A percentile compares a stretch with the other conserved stretches of the same genome.
Evolutionary conservation across 30 jellyfish, hydroid and myxozoan species (phyloP).

Genomic region (Chrysaora quinquecirrha): DNA sequence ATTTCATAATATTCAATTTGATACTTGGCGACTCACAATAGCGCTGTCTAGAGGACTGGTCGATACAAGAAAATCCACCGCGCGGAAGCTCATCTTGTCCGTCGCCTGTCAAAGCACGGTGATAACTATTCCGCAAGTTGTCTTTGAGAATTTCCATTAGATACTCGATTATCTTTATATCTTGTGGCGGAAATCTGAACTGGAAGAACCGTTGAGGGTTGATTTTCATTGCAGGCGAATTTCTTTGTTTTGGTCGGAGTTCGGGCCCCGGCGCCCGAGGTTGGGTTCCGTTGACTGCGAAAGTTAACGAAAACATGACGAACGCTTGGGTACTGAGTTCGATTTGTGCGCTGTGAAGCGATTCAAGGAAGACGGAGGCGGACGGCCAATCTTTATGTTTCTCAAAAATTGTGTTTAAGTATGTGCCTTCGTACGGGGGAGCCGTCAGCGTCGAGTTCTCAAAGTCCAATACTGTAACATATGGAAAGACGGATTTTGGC

Average conservation of each 20-base stretch:
- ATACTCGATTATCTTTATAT: slow-evolving; percentile 38
- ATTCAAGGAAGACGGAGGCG: slow-evolving; percentile 59
- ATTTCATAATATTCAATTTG: slow-evolving; percentile 40
- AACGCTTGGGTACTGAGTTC: slow-evolving; percentile 58
- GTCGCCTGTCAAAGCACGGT: slow-evolving; percentile 9
- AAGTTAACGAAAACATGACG: slow-evolving; percentile 47
- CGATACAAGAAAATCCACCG: slow-evolving; percentile 46
- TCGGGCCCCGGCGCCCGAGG: too few species aligned
- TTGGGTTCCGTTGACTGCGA: slow-evolving; percentile 5
- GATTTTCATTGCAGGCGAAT: slow-evolving; percentile 26
- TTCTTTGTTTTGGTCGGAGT: background rate
- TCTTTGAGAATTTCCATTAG: slow-evolving; percentile 40
- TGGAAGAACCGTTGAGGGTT: slow-evolving; percentile 36
- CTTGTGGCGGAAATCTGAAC: slow-evolving; percentile 38
- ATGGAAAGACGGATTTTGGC: slow-evolving; percentile 64
- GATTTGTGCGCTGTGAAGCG: slow-evolving; percentile 37
- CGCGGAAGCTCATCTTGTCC: slow-evolving; percentile 15
- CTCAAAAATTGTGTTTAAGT: slow-evolving; percentile 55
- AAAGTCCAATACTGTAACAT: slow-evolving; percentile 78
- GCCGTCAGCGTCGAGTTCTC: slow-evolving; percentile 74
- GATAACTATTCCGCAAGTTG: slow-evolving; percentile 5
- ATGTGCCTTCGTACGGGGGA: slow-evolving; percentile 78
- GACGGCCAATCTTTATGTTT: slow-evolving; percentile 75
- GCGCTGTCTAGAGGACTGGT: slow-evolving; percentile 23
- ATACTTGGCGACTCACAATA: slow-evolving; percentile 62